Evolutionary conservation across 2,888 invertebrate genomes (phyloP).

Genomic region (Meiosimyza decipiens): DNA sequence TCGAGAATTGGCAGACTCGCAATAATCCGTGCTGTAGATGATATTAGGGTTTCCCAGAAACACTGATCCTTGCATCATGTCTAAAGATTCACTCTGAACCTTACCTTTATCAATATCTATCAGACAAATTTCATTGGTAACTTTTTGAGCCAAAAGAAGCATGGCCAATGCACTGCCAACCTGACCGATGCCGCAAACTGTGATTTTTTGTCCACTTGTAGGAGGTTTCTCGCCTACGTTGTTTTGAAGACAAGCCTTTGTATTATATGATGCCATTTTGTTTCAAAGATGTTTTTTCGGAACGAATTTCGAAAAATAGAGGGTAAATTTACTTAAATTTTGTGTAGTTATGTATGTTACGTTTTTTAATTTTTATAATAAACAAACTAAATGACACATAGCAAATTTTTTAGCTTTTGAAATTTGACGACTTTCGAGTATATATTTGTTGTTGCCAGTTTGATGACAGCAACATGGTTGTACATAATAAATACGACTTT

Average conservation of each 20-base stretch:
- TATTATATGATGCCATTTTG: no score
- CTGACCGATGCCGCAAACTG: constrained; percentile 89
- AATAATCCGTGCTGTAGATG: constrained; percentile 81
- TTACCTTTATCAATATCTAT: constrained; percentile 87
- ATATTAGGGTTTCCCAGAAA: constrained; percentile 86
- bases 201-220: constrained; percentile 77
- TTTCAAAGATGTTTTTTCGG: no score
- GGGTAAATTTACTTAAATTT: no score
- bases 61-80: constrained; percentile 88
- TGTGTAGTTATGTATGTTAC: no score
- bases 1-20: constrained; percentile 81
- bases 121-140: constrained; percentile 83
- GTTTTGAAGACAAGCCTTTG: no score
- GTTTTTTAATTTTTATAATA: no score
- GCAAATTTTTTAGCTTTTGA: no score
- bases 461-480: no score
- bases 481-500: no score
- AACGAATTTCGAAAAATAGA: no score
- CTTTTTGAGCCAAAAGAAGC: constrained; percentile 85
- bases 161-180: constrained; percentile 94
- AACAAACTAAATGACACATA: neutral
- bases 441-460: no score
- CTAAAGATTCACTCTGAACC: constrained; percentile 89
- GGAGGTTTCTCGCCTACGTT: constrained; percentile 66
- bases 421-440: no score